Conservation (phyloP, 2,797 vertebrate species). For the Chromis chromis region DNA sequence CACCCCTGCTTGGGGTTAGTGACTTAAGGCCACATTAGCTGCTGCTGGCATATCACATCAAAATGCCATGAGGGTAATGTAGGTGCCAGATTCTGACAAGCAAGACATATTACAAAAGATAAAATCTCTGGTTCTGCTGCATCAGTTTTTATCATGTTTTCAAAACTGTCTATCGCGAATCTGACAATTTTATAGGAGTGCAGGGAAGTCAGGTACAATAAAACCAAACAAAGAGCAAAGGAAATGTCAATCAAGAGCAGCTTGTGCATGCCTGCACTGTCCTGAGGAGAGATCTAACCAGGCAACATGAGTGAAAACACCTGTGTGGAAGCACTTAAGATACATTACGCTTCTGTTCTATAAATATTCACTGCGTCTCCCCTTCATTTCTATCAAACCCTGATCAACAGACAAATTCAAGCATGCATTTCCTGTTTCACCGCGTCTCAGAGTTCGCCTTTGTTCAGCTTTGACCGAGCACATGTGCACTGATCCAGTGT, state of each 20-base stretch:
- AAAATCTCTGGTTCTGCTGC: too few species aligned
- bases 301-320: neutral
- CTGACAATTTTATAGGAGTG: neutral
- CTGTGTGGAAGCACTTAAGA: neutral
- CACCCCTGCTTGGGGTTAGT: neutral
- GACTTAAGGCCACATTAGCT: neutral
- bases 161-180: neutral
- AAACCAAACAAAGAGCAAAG: constrained; percentile 1
- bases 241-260: constrained; percentile 9
- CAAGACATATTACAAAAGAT: neutral
- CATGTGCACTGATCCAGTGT: neutral
- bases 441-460: neutral
- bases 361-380: neutral
- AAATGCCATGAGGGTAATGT: constrained; percentile 2
- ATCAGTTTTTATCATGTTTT: neutral
- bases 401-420: constrained; percentile 15
- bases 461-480: neutral
- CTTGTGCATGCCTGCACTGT: neutral
- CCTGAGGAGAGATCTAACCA: neutral
- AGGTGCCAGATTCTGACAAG: neutral
- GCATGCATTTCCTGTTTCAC: neutral
- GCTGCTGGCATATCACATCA: neutral
- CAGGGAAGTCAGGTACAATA: neutral
- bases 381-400: neutral
- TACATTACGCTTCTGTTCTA: neutral